Evolutionary conservation across 2,888 invertebrate genomes (phyloP), one percentile per base, ranked within the genome.

Genomic region (Rugalucina vietnamica): DNA sequence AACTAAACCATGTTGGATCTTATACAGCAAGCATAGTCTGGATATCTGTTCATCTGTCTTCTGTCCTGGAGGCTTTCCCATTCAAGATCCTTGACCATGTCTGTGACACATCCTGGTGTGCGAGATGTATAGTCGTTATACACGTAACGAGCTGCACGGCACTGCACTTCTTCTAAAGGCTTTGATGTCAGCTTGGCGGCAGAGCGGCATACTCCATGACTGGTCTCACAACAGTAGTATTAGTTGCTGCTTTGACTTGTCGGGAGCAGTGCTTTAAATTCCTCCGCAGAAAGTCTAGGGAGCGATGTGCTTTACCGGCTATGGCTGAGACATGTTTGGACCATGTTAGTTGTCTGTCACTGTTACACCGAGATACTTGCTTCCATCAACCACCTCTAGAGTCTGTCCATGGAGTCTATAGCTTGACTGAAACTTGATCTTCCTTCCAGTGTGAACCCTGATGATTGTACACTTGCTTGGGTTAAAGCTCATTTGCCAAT

Each of bases 11-110:
- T 21, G 29, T 18, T 34, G 29, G 2, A 34, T 12, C 27, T 34
- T 65, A 34, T 65, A 65, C 4, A 65, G 65, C 21, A 65, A 18
- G 65, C 34, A 12, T 14, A 4, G 65, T 65, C 65, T 65, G 65
- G 34, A 32, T 8, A 60, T 24, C n/a, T n/a, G n/a, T n/a, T n/a
- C 5, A 65, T 34, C 32, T 65, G 34, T 32, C 34, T 10, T 34
- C 65, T 32, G 18, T 65, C 65, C 34, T 65, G 18, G 3, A 65
- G 34, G 65, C 65, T 65, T 65, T 65, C 65, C 65, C 65, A 65
- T 5, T 21, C 65, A 65, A 34, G 65, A 4, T 34, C 65, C 1
- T 65, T 32, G 12, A 65, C 18, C 32, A 65, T 65, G 34, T 65
- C 18, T 32, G 32, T 65, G 65, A 65, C 65, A 18, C 65, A 34